Evolutionary conservation across 2,888 invertebrate species (phyloP).

Genomic region (Parelbella ahira): DNA sequence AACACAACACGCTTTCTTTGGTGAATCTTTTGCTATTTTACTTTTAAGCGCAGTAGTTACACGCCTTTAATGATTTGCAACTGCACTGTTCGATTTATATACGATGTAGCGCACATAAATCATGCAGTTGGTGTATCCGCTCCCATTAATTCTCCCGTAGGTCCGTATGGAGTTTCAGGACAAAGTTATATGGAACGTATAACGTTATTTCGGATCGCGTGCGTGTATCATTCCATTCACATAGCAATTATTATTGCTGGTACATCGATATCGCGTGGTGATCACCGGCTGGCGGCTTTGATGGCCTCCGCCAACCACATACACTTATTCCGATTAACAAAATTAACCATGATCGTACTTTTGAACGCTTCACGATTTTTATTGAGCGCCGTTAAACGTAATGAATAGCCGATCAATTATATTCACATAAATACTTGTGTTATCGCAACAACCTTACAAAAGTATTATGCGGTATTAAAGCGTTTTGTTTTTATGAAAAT

Average conservation of each 20-base stretch:
- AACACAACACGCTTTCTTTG: no score
- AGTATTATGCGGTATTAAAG: not conserved
- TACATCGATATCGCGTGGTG: slow-evolving; percentile 73
- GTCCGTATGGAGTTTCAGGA: slow-evolving; percentile 44
- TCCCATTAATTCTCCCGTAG: slow-evolving; percentile 44
- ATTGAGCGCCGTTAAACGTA: slow-evolving; percentile 4
- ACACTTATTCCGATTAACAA: slow-evolving; percentile 37
- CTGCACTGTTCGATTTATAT: slow-evolving; percentile 15
- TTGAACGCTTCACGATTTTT: slow-evolving; percentile 10
- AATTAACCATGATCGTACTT: slow-evolving; percentile 18
- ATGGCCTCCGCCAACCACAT: slow-evolving; percentile 36
- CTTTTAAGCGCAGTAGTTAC: no score
- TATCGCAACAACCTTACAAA: not conserved
- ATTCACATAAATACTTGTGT: not conserved
- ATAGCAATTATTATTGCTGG: slow-evolving; percentile 65
- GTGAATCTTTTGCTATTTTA: no score
- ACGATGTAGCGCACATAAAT: slow-evolving; percentile 19
- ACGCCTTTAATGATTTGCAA: slow-evolving; percentile 12
- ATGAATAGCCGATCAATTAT: slow-evolving; percentile 13
- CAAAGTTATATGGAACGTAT: slow-evolving; percentile 22
- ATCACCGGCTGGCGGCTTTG: slow-evolving; percentile 41
- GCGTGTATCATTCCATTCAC: slow-evolving; percentile 72
- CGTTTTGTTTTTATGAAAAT: no score
- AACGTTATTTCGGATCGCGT: slow-evolving; percentile 46
- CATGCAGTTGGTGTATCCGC: slow-evolving; percentile 36